Base-by-base conservation (phyloP, 2,888 invertebrate genomes). In the Noctua janthe region DNA sequence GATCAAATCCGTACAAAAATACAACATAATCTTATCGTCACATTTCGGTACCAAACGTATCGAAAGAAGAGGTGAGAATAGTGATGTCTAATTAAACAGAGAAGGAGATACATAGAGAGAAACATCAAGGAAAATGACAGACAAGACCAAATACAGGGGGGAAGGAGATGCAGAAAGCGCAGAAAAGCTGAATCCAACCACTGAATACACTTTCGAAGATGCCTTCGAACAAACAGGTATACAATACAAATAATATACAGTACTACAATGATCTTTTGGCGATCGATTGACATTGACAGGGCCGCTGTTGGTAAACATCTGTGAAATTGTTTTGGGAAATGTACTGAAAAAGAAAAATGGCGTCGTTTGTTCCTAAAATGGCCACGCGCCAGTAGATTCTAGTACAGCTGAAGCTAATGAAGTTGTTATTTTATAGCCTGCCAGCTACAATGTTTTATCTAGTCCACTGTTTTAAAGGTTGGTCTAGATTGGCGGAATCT, bases 211-310 rank as follows among this genome's bases (percentile, higher is more conserved):
- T 43, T 97, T 97, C 81, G 97, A 97, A 91, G 96, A 96, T 81
- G 97, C 97, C 0, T 96, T 97, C 82, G 96, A 96, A 85, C 82
- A 95, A 67, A 96, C 96, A 81, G 97, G 97, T 97, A 90, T 17
- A 43, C 3, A 54, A 35, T 62, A 29, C 7, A n/a, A 17, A 69
- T 15, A 49, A 69, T 15, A 49, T 49, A 29, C 6, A 29, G 11
- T 29, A 17, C 10, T 29, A 70, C 47, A 43, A 7, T 13, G 39
- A 67, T 47, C 7, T 47, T 43, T n/a, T n/a, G 13, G 67, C 43
- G n/a, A 15, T 69, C 23, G 23, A 23, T 6, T n/a, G n/a, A 39
- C 20, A 23, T 39, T 23, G 11, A 20, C 35, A 66, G 8, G 20
- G 5, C 5, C 39, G 11, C 10, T 66, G 39, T 20, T 66, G 20